These are phyloP conservation scores for Drosophila sucinea DNA, from an alignment of 1,140 invertebrate genomes.

Conservation along the genomic window DNA sequence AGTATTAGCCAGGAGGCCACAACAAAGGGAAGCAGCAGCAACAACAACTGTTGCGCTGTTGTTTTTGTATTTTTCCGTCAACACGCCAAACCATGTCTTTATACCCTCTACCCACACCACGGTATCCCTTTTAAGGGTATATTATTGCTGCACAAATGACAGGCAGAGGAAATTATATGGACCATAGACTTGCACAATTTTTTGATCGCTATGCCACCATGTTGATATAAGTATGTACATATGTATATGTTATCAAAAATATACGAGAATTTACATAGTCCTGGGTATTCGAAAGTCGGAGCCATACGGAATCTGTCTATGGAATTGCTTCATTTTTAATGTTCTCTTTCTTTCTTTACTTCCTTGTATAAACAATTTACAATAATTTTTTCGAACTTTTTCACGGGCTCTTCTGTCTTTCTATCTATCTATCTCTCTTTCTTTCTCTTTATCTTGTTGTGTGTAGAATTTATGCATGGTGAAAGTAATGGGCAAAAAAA, in stretches of 20 bases:
- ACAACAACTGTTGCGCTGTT: constrained; percentile 42
- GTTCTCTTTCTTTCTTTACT: constrained; percentile 11
- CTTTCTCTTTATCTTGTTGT: constrained; percentile 26
- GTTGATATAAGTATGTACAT: constrained; percentile 2
- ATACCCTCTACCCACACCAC: background rate
- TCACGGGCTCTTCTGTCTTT: constrained; percentile 28
- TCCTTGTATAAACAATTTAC: constrained; percentile 57
- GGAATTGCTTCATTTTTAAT: constrained; percentile 9
- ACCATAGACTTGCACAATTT: too few relatives aligned
- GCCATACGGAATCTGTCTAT: background rate
- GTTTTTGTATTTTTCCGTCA: constrained; percentile 20
- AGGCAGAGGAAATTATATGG: too few relatives aligned
- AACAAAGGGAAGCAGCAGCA: constrained; percentile 29
- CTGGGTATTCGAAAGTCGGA: background rate
- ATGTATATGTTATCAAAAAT: background rate
- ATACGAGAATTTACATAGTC: too few relatives aligned
- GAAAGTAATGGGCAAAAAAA: constrained; percentile 65
- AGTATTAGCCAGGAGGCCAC: constrained; percentile 15
- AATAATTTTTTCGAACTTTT: constrained; percentile 44
- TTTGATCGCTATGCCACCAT: too few relatives aligned
- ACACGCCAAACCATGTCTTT: constrained; percentile 1
- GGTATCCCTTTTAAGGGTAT: background rate
- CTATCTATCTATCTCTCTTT: constrained; percentile 10
- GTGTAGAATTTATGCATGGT: constrained; percentile 63
- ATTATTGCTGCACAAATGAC: background rate